Evolutionary conservation across 2,888 invertebrate genomes (phyloP), one percentile per base, ranked within the genome.

Genomic region (Archips xylosteana): DNA sequence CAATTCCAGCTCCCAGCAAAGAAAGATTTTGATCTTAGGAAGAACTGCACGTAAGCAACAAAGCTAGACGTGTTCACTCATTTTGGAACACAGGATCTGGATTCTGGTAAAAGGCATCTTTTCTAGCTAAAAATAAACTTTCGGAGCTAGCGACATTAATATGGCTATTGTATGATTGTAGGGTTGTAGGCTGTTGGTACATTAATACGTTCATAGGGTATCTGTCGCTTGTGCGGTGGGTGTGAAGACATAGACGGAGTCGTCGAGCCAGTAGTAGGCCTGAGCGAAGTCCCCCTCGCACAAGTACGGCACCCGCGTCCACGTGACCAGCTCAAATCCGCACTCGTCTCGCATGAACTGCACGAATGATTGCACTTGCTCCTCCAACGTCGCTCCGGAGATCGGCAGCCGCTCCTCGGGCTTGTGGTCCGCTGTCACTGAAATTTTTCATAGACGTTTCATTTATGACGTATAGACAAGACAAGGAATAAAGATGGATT

Each of bases 251-350:
- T 98, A 98, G n/a, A 99, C 95, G 36, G 97, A 97, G 92, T 99
- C 99, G 81, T 97, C 97, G 65, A 99, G 95, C 96, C 98, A 98
- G 91, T 99, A 99, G 92, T 97, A 98, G 0, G 98, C 97, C 89
- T 98, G 98, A 63, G 97, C 96, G 78, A 99, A 95, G 90, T 99
- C 99, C 0, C 99, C 99, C 91, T 99, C 99, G 91, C 99, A 99
- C 54, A 99, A 95, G 88, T 99, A 99, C 0, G 99, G 99, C 59
- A 99, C 96, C 82, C 98, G 96, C 12, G 98, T 96, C 98, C 99
- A 99, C 5, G 96, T 95, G 63, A 97, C 95, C 57, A 99, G 95
- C 72, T 96, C 95, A 88, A 98, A 98, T 3, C 98, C 98, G 0
- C 97, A 97, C 76, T 95, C 94, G 36, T 96, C 92, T 36, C 88